Evolutionary conservation across 2,113 vertebrate genomes (phyloP).

Genomic region (Brachyhypopomus occidentalis): DNA sequence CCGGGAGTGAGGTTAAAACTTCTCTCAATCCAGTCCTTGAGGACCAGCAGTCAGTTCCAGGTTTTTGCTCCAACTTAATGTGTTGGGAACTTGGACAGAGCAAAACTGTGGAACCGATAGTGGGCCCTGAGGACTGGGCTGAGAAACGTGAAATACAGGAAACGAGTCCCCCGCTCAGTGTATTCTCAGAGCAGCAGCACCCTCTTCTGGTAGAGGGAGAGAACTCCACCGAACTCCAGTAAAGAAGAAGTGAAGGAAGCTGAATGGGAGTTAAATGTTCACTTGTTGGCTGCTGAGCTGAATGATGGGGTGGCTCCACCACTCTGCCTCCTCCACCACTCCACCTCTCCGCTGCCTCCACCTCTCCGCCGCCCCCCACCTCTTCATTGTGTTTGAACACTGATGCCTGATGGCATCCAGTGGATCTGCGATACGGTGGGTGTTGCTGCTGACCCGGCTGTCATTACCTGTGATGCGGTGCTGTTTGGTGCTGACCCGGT

Average conservation of each 20-base stretch:
- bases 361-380: no score
- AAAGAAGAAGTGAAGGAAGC: neutral
- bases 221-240: neutral
- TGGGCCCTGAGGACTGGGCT: no score
- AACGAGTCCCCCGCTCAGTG: neutral
- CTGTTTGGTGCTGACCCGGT: slow-evolving; percentile 75
- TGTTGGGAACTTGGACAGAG: no score
- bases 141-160: neutral
- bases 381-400: no score
- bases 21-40: no score
- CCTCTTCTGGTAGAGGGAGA: slow-evolving; percentile 64
- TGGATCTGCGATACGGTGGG: slow-evolving; percentile 6
- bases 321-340: no score
- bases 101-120: no score
- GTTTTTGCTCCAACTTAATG: no score
- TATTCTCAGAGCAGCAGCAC: slow-evolving; percentile 61
- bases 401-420: neutral
- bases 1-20: no score
- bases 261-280: neutral
- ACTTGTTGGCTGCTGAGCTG: neutral
- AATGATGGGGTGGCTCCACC: neutral
- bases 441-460: neutral
- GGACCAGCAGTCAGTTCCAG: no score
- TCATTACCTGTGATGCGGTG: slow-evolving; percentile 75
- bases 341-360: no score